Conservation (phyloP, 2,797 vertebrate species). For the Sebastolobus alascanus region DNA sequence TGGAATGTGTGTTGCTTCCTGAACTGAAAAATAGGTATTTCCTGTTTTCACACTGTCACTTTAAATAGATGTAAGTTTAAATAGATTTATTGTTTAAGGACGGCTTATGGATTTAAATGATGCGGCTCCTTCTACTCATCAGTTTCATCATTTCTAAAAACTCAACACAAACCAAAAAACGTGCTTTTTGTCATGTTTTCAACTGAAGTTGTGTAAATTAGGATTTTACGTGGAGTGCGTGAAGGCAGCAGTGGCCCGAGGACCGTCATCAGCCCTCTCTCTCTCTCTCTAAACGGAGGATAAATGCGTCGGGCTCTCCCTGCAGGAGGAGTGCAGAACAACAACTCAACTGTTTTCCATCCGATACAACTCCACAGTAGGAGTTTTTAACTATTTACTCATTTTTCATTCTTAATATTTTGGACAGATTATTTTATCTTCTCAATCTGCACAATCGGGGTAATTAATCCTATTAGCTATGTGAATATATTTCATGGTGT, state of each 20-base stretch:
- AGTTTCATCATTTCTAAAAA: background rate
- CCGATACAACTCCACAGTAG: constrained; percentile 29
- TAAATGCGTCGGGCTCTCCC: constrained; percentile 45
- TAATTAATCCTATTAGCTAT: background rate
- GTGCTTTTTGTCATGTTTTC: background rate
- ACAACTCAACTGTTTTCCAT: constrained; percentile 45
- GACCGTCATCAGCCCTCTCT: constrained; percentile 2
- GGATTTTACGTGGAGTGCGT: constrained; percentile 25
- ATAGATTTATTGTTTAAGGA: background rate
- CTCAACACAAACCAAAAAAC: background rate
- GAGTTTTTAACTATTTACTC: constrained; percentile 20
- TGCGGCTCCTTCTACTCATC: background rate
- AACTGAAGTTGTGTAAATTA: background rate
- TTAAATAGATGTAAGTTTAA: background rate
- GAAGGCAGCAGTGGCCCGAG: constrained; percentile 30
- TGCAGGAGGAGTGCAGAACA: constrained; percentile 54
- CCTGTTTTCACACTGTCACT: background rate
- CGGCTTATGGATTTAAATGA: background rate
- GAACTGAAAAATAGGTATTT: too few relatives aligned
- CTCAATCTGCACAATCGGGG: background rate
- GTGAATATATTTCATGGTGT: background rate
- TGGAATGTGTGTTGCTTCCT: background rate
- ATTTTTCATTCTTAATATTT: background rate
- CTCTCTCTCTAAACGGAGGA: background rate
- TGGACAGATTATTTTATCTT: background rate